Percentiles rank a stretch among this genome's conserved stretches.
These are phyloP conservation scores for Pterois miles DNA, from an alignment of 2,797 vertebrate species.

Conservation along the genomic window DNA sequence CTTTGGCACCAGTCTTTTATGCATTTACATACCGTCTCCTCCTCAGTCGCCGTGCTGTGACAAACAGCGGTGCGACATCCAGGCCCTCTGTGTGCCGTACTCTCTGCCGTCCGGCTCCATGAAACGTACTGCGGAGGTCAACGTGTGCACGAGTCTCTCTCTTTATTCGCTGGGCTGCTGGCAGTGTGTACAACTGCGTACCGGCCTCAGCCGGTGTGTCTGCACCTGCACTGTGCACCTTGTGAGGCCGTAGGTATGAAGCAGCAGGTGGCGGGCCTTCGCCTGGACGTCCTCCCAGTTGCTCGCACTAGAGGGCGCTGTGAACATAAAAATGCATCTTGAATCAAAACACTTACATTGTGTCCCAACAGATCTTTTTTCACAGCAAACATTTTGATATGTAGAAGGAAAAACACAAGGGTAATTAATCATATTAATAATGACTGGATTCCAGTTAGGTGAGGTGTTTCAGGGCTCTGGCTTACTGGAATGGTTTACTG, in stretches of 20 bases:
- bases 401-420: not conserved
- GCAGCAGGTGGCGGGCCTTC: conserved; percentile 90
- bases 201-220: conserved; percentile 86
- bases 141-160: not conserved
- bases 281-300: conserved; percentile 95
- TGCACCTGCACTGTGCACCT: conserved; percentile 95
- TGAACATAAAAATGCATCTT: conserved; percentile 38
- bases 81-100: not conserved
- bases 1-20: conserved; percentile 55
- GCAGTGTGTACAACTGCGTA: conserved; percentile 86
- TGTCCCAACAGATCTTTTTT: too few relatives aligned
- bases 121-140: conserved; percentile 16
- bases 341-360: not conserved
- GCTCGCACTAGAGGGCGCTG: conserved; percentile 88
- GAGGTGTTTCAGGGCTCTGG: not conserved
- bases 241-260: conserved; percentile 90
- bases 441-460: not conserved
- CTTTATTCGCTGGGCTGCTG: conserved; percentile 85
- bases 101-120: conserved; percentile 1
- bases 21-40: conserved; percentile 5
- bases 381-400: not conserved
- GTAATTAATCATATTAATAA: not conserved
- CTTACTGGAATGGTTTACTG: not conserved
- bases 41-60: conserved; percentile 24
- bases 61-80: not conserved